phyloP scores from a whole-genome alignment of 53 echinoderm and acorn worm species.

The Zoroaster sp. region DNA sequence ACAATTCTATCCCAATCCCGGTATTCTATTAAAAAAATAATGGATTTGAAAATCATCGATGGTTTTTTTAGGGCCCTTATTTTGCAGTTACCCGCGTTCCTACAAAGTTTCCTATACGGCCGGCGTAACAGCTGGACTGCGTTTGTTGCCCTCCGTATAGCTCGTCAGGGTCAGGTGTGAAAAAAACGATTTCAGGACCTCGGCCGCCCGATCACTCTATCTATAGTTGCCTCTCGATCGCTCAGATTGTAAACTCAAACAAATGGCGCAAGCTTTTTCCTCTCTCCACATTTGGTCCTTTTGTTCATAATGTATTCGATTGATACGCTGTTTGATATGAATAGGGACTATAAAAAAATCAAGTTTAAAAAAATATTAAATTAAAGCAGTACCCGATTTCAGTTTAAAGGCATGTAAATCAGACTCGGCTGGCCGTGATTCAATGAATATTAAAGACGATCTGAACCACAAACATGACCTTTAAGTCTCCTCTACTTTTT shows the following conservation, averaged over 20 bases:
- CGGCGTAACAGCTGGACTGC: slow-evolving; percentile 5
- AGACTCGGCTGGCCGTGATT: too few species aligned
- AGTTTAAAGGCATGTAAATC: too few species aligned
- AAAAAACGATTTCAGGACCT: slow-evolving; percentile 56
- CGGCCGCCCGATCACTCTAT: too few species aligned
- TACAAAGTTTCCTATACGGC: background rate
- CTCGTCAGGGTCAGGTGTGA: slow-evolving; percentile 58
- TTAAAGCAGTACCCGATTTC: too few species aligned
- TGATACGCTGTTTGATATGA: too few species aligned
- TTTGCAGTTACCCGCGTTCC: background rate
- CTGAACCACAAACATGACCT: too few species aligned
- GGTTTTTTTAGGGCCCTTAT: background rate
- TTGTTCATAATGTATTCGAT: background rate
- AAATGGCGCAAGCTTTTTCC: background rate
- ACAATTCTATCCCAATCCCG: background rate
- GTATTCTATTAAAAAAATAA: background rate
- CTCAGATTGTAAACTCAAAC: too few species aligned
- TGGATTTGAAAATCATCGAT: background rate
- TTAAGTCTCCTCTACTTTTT: too few species aligned
- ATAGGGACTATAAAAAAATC: too few species aligned
- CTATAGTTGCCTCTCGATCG: too few species aligned
- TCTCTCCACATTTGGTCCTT: background rate
- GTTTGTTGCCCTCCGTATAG: slow-evolving; percentile 10
- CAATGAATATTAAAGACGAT: too few species aligned
- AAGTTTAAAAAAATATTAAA: too few species aligned